phyloP scores from a whole-genome alignment of 23 tunicate species.

The Phallusia fumigata region DNA sequence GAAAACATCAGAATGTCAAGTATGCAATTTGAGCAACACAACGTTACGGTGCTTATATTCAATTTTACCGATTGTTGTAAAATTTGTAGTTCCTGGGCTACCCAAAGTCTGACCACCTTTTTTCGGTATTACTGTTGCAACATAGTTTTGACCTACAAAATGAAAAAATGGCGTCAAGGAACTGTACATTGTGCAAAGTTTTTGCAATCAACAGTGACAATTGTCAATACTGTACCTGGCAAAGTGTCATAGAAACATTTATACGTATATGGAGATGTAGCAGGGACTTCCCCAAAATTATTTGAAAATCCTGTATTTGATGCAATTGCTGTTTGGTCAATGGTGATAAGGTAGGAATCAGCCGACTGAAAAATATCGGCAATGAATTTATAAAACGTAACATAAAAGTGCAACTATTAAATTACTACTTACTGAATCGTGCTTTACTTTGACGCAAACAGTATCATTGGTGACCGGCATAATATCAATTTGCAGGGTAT shows the following conservation, averaged over 20 bases:
- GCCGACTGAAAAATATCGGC: slow-evolving; percentile 10
- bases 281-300: slow-evolving; percentile 12
- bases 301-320: slow-evolving; percentile 25
- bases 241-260: slow-evolving; percentile 42
- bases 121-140: slow-evolving; percentile 13
- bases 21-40: too few relatives aligned
- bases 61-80: slow-evolving; percentile 5
- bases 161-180: too few relatives aligned
- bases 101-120: not conserved
- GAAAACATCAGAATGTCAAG: not conserved
- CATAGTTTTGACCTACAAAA: slow-evolving; percentile 1
- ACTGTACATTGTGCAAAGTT: too few relatives aligned
- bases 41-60: too few relatives aligned
- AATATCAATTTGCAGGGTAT: not conserved
- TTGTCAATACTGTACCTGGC: slow-evolving; percentile 10
- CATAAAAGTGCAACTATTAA: not conserved
- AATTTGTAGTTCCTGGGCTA: not conserved
- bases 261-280: slow-evolving; percentile 31
- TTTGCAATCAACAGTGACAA: not conserved
- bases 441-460: slow-evolving; percentile 25
- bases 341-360: slow-evolving; percentile 30
- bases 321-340: slow-evolving; percentile 11
- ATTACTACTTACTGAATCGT: slow-evolving; percentile 20
- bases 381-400: not conserved
- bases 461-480: not conserved